Conservation (phyloP, 1,140 invertebrate genomes). For the Plodia interpunctella region DNA sequence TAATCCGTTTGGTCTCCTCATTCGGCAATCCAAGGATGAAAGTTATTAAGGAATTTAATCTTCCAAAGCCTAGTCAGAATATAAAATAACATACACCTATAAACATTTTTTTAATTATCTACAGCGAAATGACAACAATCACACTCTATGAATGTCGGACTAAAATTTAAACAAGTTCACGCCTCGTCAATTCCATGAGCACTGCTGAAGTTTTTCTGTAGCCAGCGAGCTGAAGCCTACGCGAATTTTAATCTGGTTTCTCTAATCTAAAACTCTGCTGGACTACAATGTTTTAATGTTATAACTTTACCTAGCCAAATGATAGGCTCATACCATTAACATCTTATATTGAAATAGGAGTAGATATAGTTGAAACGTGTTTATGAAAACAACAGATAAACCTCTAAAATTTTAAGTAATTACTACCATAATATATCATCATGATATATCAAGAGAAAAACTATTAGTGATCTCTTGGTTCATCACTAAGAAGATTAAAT, state of each 20-base stretch:
- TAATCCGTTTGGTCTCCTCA: too few relatives aligned
- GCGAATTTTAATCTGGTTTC: neutral
- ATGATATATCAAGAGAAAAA: too few relatives aligned
- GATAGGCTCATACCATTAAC: neutral
- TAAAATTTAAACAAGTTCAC: constrained; percentile 1
- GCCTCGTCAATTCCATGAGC: neutral
- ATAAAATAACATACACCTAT: too few relatives aligned
- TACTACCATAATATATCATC: too few relatives aligned
- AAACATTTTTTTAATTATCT: too few relatives aligned
- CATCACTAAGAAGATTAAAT: too few relatives aligned
- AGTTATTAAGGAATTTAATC: too few relatives aligned
- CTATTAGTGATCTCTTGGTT: too few relatives aligned
- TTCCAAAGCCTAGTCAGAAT: too few relatives aligned
- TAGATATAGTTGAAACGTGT: neutral
- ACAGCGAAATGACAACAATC: neutral
- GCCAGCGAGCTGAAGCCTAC: neutral
- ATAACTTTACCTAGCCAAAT: neutral
- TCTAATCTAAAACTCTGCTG: neutral
- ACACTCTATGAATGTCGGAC: neutral
- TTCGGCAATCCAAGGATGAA: too few relatives aligned
- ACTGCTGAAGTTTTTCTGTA: neutral
- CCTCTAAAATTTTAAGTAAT: too few relatives aligned
- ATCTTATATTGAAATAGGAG: too few relatives aligned
- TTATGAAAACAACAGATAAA: neutral
- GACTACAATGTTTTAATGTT: neutral